Conservation (phyloP, 1,140 invertebrate species). For the Diuraphis noxia region DNA sequence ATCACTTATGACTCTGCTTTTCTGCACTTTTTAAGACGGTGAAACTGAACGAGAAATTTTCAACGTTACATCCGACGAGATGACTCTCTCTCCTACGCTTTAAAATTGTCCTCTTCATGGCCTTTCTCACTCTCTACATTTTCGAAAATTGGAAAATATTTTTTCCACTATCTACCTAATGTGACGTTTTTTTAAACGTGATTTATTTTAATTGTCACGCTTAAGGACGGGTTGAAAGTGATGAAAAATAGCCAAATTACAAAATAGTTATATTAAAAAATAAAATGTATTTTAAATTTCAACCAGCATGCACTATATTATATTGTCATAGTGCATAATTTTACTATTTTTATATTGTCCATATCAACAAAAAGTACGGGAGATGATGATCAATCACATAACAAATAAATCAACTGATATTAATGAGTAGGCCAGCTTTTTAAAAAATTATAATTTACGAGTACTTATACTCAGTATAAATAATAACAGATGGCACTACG, state of each 20-base stretch:
- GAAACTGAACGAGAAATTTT: not conserved
- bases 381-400: not conserved
- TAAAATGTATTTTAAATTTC: not conserved
- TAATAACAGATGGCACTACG: not conserved
- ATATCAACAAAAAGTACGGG: not conserved
- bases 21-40: not conserved
- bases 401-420: not conserved
- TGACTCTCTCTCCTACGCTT: not conserved
- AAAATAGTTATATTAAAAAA: not conserved
- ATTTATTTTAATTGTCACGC: not conserved
- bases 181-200: not conserved
- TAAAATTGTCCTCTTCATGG: not conserved
- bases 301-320: not conserved
- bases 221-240: not conserved
- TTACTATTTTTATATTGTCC: not conserved
- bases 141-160: not conserved
- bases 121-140: not conserved
- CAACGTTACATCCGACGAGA: not conserved
- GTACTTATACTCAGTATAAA: too few relatives aligned
- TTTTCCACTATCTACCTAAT: not conserved
- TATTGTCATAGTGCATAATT: not conserved
- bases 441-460: too few relatives aligned
- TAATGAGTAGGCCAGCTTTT: not conserved
- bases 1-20: not conserved
- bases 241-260: not conserved